Base-by-base conservation (phyloP, 2,888 invertebrate genomes). In the Dendrolimus pini region DNA sequence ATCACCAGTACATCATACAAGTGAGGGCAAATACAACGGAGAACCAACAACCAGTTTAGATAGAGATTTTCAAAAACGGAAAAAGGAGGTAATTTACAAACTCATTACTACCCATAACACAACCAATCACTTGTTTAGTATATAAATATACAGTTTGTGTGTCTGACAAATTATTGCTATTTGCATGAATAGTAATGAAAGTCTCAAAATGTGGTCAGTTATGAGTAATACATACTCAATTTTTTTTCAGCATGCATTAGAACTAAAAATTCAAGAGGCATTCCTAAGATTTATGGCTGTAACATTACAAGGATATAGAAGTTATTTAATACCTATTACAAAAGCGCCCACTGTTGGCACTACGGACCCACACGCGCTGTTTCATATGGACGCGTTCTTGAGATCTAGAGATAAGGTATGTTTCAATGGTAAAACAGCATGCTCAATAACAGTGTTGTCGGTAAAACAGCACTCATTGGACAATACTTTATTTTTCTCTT, bases 251-350 rank as follows among this genome's bases (percentile, higher is more conserved):
- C 95, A 96, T 91, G 93, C 94, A 14, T 89, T 98, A 74, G 99
- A 99, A 80, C 91, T 97, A 68, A 96, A 97, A 83, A 99, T 99
- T 63, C 99, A 99, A 88, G 99, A 99, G 83, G 97, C 98, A 7
- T 99, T 99, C 83, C 91, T 99, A 41, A 94, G 97, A 58, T 99
- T 98, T 78, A 99, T 98, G 96, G 97, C 97, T 10, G 93, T 95
- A 54, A 95, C 98, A 60, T 84, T 99, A 63, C 96, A 96, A 77
- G 98, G 98, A 0, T 99, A 99, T 82, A 93, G 97, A 58, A 92
- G 94, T 59, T 97, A 93, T 81, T 92, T 99, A 61, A 93, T 97
- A 69, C 99, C 99, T 2, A 98, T 99, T 59, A 98, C 96, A 0
- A 96, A 96, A 80, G 97, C 97, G 7, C 99, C 99, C 0, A 97